Conservation (phyloP, 2,797 vertebrate genomes). For the Benthosema pterotum region DNA sequence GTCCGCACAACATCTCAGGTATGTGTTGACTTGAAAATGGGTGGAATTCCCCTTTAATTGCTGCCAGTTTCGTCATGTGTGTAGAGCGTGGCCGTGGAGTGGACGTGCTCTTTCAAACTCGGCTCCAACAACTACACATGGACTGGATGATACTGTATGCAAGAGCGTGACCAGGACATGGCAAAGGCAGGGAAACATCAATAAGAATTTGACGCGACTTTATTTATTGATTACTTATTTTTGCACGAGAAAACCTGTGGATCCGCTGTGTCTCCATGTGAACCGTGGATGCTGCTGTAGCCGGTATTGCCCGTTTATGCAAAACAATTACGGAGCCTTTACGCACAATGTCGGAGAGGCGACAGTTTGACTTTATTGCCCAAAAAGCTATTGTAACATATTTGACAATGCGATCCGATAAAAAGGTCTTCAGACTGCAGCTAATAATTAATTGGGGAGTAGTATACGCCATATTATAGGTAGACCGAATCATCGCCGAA, state of each 20-base stretch:
- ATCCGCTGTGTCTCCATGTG: conserved; percentile 1
- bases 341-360: conserved; percentile 52
- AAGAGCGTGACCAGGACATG: neutral
- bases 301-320: too few relatives aligned
- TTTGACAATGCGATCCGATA: conserved; percentile 41
- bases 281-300: conserved; percentile 1
- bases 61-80: neutral
- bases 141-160: conserved; percentile 11
- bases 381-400: conserved; percentile 48
- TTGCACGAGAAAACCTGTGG: conserved; percentile 5
- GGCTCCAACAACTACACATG: neutral
- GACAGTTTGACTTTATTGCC: conserved; percentile 45
- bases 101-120: conserved; percentile 38
- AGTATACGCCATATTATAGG: conserved; percentile 7
- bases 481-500: conserved; percentile 26
- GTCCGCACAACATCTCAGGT: too few relatives aligned
- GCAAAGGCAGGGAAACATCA: neutral
- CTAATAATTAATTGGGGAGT: conserved; percentile 36
- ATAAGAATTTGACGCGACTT: conserved; percentile 4
- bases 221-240: neutral
- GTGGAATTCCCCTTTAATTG: too few relatives aligned
- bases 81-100: too few relatives aligned
- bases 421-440: conserved; percentile 20
- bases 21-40: too few relatives aligned
- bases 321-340: neutral